A percentile compares a stretch with the other conserved stretches of the same genome.
Evolutionary conservation across 2,113 vertebrate genomes (phyloP).

Genomic region (Xenus cinereus): DNA sequence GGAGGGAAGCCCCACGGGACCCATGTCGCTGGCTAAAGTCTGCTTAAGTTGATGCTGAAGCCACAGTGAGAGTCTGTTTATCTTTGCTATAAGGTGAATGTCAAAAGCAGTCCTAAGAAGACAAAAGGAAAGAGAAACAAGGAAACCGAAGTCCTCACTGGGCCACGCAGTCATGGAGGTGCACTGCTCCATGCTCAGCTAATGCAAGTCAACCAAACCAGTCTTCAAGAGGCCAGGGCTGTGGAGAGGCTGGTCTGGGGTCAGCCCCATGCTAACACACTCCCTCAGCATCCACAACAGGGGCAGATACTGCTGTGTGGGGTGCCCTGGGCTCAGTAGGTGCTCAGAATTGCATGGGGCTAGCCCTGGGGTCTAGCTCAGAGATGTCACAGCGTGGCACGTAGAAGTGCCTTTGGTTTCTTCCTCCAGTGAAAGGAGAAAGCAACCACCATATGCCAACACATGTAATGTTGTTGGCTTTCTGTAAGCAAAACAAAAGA

Average conservation of each 20-base stretch:
- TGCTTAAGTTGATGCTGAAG: background rate
- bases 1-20: background rate
- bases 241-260: background rate
- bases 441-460: background rate
- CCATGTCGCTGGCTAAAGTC: rapidly evolving
- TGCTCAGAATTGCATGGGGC: background rate
- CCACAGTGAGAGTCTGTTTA: background rate
- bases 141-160: background rate
- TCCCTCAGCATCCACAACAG: background rate
- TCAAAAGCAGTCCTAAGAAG: background rate
- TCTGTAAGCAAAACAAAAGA: background rate
- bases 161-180: background rate
- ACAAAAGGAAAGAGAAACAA: background rate
- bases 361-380: background rate
- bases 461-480: background rate
- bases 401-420: background rate
- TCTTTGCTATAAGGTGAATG: background rate
- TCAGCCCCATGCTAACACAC: background rate
- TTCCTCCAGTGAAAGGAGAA: background rate
- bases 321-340: rapidly evolving
- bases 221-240: background rate
- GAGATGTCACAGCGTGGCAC: background rate
- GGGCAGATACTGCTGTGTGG: background rate
- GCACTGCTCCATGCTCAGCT: background rate
- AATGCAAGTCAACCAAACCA: rapidly evolving